Evolutionary conservation across 2,113 vertebrate genomes (phyloP), one percentile per base, ranked within the genome.

Genomic region (Nannobrachium achirus): DNA sequence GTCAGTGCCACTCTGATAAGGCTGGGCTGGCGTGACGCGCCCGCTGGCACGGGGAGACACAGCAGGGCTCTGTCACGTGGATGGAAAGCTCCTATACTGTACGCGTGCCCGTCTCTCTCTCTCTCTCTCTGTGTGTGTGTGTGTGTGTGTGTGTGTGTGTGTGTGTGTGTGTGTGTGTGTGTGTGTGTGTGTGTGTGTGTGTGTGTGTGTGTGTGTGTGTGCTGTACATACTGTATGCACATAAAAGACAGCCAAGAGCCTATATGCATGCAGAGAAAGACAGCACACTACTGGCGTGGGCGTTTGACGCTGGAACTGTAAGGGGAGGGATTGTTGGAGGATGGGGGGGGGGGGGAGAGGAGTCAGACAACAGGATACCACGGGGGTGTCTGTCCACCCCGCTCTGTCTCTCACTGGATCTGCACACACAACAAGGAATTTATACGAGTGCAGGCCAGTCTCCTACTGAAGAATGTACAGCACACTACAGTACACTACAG

Each of bases 351-450:
- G 68, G 14, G 10, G 56, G 52, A 63, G 20, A 78, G 75, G 84
- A 86, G 62, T 79, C 78, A 80, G 76, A 69, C 66, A 46, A 82
- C 60, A 69, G 78, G 80, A 83, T 66, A 52, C 20, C 50, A 72
- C 45, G 52, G 25, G 64, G 69, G 67, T 38, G 70, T 58, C 64
- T 77, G 61, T 48, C 63, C 69, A 33, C 69, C 65, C 62, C 67
- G 13, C 68, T 70, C 64, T 70, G 9, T 41, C 20, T 70, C 49
- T 52, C 48, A 13, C 25, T 69, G 38, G 42, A 56, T 6, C 1
- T 10, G 25, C 53, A 77, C 15, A 40, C 0, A 16, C n/a, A n/a
- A n/a, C n/a, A n/a, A n/a, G n/a, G 25, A 33, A 3, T 33, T 33
- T 33, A 33, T 33, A 33, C 6, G 25, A 81, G 62, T 1, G 1